A percentile compares a stretch with the other conserved stretches of the same genome.
phyloP scores from a whole-genome alignment of 37 sponge, comb jelly and placozoan genomes.

The Cliona cf. orientalis region DNA sequence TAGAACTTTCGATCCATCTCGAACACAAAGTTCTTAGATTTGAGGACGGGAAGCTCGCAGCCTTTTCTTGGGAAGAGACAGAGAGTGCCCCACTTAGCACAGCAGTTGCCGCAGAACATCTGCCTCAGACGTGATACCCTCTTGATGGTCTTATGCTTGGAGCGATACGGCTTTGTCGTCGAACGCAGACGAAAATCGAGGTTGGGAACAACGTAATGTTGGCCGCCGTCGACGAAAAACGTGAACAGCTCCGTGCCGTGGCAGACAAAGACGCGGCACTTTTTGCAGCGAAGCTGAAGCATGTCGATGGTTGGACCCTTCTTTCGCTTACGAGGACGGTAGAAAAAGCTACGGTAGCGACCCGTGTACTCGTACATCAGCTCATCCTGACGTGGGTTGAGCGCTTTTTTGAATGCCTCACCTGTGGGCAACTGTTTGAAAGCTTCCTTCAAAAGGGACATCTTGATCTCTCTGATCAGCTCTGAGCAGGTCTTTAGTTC shows the following conservation, averaged over 20 bases:
- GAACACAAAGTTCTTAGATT: conserved; percentile 25
- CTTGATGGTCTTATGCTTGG: neutral
- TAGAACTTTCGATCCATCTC: neutral
- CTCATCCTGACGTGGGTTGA: neutral
- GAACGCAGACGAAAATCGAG: neutral
- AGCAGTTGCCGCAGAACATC: conserved; percentile 19
- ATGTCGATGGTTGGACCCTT: neutral
- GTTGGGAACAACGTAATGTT: conserved; percentile 18
- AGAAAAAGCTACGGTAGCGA: neutral
- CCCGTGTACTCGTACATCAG: neutral
- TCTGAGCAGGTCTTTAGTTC: neutral
- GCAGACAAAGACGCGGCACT: conserved; percentile 9
- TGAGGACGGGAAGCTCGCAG: conserved; percentile 15
- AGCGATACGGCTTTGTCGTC: neutral
- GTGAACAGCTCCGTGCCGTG: conserved; percentile 11
- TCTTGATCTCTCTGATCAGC: neutral
- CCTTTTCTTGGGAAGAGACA: conserved; percentile 9
- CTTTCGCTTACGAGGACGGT: neutral
- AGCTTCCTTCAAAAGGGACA: neutral
- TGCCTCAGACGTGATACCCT: neutral
- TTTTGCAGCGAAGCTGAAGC: conserved; percentile 3
- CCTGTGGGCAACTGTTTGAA: conserved; percentile 1
- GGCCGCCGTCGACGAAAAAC: conserved; percentile 9
- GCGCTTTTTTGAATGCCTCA: neutral
- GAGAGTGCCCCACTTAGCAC: conserved; percentile 2